Conservation (phyloP, 2,888 invertebrate genomes). For the Zhengitettix transpicula region DNA sequence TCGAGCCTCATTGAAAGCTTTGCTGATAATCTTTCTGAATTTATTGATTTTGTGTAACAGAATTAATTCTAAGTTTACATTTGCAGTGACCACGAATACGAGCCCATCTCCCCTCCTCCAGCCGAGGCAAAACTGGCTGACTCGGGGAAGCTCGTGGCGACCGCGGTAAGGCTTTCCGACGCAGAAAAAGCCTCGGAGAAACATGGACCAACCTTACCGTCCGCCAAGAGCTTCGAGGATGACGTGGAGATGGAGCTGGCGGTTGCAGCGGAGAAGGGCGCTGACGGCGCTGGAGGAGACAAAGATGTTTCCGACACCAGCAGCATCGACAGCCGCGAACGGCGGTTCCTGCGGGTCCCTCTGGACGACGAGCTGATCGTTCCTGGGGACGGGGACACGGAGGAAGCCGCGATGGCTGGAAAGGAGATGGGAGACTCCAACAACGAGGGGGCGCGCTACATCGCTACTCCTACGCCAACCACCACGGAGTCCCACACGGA, state of each 20-base stretch:
- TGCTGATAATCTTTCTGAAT: too few relatives aligned
- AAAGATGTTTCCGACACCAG: constrained; percentile 12
- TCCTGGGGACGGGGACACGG: constrained; percentile 24
- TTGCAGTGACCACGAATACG: constrained; percentile 85
- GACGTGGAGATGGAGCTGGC: neutral
- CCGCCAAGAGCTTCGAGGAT: too few relatives aligned
- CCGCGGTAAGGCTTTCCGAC: too few relatives aligned
- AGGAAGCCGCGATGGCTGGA: constrained; percentile 25
- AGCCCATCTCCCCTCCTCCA: constrained; percentile 63
- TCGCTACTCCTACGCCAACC: constrained; percentile 30
- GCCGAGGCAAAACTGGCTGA: neutral
- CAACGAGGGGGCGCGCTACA: constrained; percentile 21
- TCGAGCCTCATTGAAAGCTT: too few relatives aligned
- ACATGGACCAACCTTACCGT: too few relatives aligned
- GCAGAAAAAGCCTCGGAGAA: too few relatives aligned
- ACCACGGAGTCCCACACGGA: constrained; percentile 42
- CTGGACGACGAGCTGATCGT: constrained; percentile 24
- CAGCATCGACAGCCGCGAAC: constrained; percentile 13
- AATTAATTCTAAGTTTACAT: constrained; percentile 14
- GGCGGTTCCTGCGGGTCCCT: constrained; percentile 16
- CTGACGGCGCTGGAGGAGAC: constrained; percentile 24
- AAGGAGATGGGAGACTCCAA: constrained; percentile 28
- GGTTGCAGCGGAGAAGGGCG: constrained; percentile 20
- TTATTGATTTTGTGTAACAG: too few relatives aligned
- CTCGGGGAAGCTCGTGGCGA: neutral